Percentiles rank a stretch among this genome's conserved stretches.
phyloP scores from a whole-genome alignment of 2,888 invertebrate species.

The Acronicta leporina region DNA sequence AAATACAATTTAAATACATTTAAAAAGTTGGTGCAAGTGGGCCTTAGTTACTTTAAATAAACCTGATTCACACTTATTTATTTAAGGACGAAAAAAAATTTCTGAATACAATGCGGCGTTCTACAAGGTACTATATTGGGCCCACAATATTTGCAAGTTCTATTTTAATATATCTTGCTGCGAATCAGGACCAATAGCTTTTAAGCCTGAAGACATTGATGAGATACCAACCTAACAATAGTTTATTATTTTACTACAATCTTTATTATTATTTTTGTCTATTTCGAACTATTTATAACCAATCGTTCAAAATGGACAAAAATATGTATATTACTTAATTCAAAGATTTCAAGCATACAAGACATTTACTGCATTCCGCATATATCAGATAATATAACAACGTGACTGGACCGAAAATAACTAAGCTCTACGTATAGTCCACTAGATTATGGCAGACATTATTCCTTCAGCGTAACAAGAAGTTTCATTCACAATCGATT shows the following conservation, averaged over 20 bases:
- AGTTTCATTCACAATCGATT: conserved; percentile 64
- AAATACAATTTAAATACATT: too few relatives aligned
- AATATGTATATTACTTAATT: too few relatives aligned
- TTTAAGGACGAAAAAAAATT: conserved; percentile 30
- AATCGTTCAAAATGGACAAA: too few relatives aligned
- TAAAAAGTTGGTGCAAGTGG: too few relatives aligned
- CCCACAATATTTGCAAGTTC: neutral
- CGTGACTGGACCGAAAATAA: conserved; percentile 56
- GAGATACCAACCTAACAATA: too few relatives aligned
- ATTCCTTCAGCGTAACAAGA: conserved; percentile 57
- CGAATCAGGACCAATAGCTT: too few relatives aligned
- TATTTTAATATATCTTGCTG: too few relatives aligned
- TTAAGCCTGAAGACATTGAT: too few relatives aligned
- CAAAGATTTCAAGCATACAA: conserved; percentile 40
- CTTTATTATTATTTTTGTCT: conserved; percentile 1
- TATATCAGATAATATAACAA: conserved; percentile 49
- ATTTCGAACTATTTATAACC: neutral
- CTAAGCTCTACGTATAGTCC: conserved; percentile 30
- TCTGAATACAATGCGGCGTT: conserved; percentile 31
- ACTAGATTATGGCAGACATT: conserved; percentile 51
- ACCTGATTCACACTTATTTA: conserved; percentile 30
- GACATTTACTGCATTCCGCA: conserved; percentile 44
- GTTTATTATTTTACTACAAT: too few relatives aligned
- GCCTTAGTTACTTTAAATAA: conserved; percentile 9
- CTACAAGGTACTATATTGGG: conserved; percentile 26